Base-by-base conservation (phyloP, 1,140 invertebrate genomes). In the Brachionus rotundiformis region DNA sequence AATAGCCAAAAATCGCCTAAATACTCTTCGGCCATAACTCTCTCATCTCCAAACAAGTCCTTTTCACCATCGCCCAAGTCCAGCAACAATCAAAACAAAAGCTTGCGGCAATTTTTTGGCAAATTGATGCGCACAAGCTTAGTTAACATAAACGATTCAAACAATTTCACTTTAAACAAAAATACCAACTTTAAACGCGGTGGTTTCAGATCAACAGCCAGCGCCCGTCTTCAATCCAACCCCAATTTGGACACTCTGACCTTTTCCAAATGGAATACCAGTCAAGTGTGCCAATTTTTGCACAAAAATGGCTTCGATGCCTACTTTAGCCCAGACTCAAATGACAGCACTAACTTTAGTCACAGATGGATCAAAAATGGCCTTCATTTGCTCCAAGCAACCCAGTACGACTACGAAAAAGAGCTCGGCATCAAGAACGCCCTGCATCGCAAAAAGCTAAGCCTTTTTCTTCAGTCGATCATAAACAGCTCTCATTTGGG, bases 381-480 rank as follows among this genome's bases (percentile, higher is more conserved):
- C 3, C 88, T 91, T 0, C 94, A 95, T 82, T 88, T 99, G 25
- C 90, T 97, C 11, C 91, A 92, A 83, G 92, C 93, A 3, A 91
- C 92, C 0, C 90, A 91, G 13, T 88, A 91, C 82, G 93, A 97
- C 83, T 90, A 98, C 25, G 96, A 98, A 86, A 96, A 95, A 87
- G 88, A 90, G 71, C 82, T 90, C 36, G 85, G 86, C 61, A 87
- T 90, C 11, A 88, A 91, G 88, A 93, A 95, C 87, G 88, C 91
- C 1, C 89, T 98, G 83, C 95, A 98, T 85, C 90, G 92, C 61
- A 98, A 98, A 88, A 98, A 98, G 87, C 90, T 98, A 23, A 88
- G 92, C 33, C 89, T 98, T 82, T 94, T 94, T 0, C 88, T 98
- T 54, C 89, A 92, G 87, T 90, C 88, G 19, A 85, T 89, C 44